A percentile compares a stretch with the other conserved stretches of the same genome.
These are phyloP conservation scores for Agrenia bidenticulata DNA, from an alignment of 2,888 invertebrate genomes.

Conservation along the genomic window DNA sequence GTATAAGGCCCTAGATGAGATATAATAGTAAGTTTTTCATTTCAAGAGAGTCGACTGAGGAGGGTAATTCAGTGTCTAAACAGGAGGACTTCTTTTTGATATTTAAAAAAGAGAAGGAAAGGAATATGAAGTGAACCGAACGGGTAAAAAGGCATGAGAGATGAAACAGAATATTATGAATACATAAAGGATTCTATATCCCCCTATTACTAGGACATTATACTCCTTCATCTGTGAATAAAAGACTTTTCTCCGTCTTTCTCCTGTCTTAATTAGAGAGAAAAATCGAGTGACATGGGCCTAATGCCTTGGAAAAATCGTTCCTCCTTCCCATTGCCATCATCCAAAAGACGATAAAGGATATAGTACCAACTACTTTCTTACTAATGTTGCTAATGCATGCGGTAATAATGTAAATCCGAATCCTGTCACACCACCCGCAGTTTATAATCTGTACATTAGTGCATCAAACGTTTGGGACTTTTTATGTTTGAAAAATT, in stretches of 20 bases:
- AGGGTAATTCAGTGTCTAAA: too few relatives aligned
- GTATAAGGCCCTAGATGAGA: too few relatives aligned
- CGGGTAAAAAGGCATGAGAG: too few relatives aligned
- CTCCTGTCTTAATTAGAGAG: slow-evolving; percentile 32
- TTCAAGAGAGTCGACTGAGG: too few relatives aligned
- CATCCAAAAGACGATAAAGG: slow-evolving; percentile 6
- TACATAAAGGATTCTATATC: too few relatives aligned
- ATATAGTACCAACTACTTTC: neutral
- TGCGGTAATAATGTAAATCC: neutral
- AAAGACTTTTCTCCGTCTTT: slow-evolving; percentile 24
- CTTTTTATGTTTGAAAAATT: too few relatives aligned
- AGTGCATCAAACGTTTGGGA: too few relatives aligned
- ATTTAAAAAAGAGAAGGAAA: too few relatives aligned
- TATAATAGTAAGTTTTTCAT: too few relatives aligned
- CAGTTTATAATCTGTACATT: neutral
- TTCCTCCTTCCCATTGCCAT: neutral
- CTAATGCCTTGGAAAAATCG: slow-evolving; percentile 35
- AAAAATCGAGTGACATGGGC: slow-evolving; percentile 30
- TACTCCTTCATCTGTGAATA: slow-evolving; percentile 17
- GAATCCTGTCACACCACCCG: slow-evolving; percentile 2
- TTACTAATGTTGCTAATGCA: slow-evolving; percentile 2
- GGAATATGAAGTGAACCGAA: too few relatives aligned
- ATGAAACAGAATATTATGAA: too few relatives aligned
- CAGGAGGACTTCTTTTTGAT: too few relatives aligned
- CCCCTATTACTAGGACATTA: neutral